Evolutionary conservation across 2,888 invertebrate species (phyloP).

Genomic region (Pilophorus perplexus): DNA sequence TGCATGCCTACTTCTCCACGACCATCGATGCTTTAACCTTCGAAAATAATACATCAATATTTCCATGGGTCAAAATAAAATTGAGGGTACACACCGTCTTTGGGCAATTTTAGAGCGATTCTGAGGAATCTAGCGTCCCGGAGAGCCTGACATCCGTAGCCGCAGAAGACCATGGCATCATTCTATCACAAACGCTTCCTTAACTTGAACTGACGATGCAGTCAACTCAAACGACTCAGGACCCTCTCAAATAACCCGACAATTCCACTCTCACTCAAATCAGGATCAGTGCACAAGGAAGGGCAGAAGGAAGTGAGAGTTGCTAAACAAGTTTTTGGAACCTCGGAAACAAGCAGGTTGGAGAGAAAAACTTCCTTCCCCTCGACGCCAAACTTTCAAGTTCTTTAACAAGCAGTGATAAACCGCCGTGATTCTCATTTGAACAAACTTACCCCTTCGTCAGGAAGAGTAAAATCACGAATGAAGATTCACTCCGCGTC

Average conservation of each 20-base stretch:
- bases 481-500: no score
- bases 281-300: not conserved
- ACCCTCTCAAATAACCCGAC: not conserved
- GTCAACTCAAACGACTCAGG: not conserved
- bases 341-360: not conserved
- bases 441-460: no score
- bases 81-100: not conserved
- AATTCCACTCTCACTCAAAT: not conserved
- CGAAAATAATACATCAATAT: no score
- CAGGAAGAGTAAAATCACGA: no score
- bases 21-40: no score
- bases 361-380: conserved; percentile 8
- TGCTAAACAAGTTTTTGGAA: not conserved
- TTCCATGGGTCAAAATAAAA: no score
- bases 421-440: no score
- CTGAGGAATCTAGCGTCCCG: conserved; percentile 10
- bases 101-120: not conserved
- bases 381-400: no score
- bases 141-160: conserved; percentile 27
- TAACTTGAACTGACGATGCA: not conserved
- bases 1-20: no score
- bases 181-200: not conserved
- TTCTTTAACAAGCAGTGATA: no score
- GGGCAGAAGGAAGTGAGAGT: conserved; percentile 9
- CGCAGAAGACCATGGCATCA: conserved; percentile 35